A percentile compares a stretch with the other conserved stretches of the same genome.
phyloP scores from a whole-genome alignment of 1,140 invertebrate genomes.

The Diachasmimorpha longicaudata region DNA sequence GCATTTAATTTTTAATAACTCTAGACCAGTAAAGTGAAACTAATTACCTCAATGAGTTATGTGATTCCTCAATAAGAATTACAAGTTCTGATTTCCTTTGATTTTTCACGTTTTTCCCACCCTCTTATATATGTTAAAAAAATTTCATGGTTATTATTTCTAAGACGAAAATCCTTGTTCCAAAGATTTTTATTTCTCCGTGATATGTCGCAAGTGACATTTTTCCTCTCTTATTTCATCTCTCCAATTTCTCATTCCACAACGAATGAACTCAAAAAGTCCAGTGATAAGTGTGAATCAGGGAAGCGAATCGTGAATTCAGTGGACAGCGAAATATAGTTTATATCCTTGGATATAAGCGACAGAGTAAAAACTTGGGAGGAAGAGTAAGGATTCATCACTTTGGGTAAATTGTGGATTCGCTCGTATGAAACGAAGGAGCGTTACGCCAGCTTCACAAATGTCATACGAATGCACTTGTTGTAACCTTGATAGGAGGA shows the following conservation, averaged over 20 bases:
- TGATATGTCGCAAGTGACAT: neutral
- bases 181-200: no score
- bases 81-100: no score
- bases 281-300: conserved; percentile 9
- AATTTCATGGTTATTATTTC: no score
- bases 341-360: neutral
- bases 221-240: neutral
- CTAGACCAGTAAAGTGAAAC: no score
- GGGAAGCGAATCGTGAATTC: conserved; percentile 4
- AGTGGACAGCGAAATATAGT: conserved; percentile 6
- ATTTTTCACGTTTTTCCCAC: no score
- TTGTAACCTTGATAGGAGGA: neutral
- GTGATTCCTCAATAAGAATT: no score
- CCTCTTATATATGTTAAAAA: no score
- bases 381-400: neutral
- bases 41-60: no score
- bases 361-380: neutral
- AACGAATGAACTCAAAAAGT: neutral
- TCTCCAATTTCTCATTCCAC: neutral
- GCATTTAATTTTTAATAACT: no score
- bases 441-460: conserved; percentile 9
- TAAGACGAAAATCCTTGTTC: no score
- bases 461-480: neutral
- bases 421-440: neutral
- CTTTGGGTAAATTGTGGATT: neutral